Base-by-base conservation (phyloP, 2,113 vertebrate species). In the Scatophagus argus region DNA sequence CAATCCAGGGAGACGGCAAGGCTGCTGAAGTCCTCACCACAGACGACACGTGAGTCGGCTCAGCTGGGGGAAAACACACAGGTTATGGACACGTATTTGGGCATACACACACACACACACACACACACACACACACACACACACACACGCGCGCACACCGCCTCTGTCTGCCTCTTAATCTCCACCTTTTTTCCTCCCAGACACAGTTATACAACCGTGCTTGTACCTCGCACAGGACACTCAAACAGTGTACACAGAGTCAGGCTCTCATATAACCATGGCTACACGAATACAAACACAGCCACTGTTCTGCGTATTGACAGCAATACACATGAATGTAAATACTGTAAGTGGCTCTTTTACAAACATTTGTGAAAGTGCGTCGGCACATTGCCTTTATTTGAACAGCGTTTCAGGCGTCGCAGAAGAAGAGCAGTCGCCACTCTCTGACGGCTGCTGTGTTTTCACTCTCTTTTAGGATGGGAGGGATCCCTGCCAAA, bases 401-500 rank as follows among this genome's bases (percentile, higher is more conserved):
- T 85, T 81, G 62, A 82, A 56, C 73, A 72, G 54, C 11, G 27
- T 46, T 54, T 41, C 25, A 49, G 34, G 68, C 25, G 4, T 38
- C 14, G 44, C 43, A 52, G 69, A 68, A 23, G 47, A 55, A 36
- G n/a, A 74, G 61, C 69, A 39, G 51, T 17, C 56, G 59, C 59
- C 49, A 7, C 54, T 83, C 38, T 74, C 49, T 85, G 27, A 87
- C 58, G 56, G 66, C 49, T 60, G 47, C 12, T 72, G 34, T 88
- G 61, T 76, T 71, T 81, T 65, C 11, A 12, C 10, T 66, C n/a
- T 75, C 39, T 49, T 84, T 66, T 86, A 99, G 98, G 91, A 99
- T 99, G 97, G 98, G 98, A 58, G 98, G 98, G 39, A 99, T 99
- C 92, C 98, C 98, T 85, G 98, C 98, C 61, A 98, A 96, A 92